Evolutionary conservation across 2,113 vertebrate genomes (phyloP).

Genomic region (Corvus cornix): DNA sequence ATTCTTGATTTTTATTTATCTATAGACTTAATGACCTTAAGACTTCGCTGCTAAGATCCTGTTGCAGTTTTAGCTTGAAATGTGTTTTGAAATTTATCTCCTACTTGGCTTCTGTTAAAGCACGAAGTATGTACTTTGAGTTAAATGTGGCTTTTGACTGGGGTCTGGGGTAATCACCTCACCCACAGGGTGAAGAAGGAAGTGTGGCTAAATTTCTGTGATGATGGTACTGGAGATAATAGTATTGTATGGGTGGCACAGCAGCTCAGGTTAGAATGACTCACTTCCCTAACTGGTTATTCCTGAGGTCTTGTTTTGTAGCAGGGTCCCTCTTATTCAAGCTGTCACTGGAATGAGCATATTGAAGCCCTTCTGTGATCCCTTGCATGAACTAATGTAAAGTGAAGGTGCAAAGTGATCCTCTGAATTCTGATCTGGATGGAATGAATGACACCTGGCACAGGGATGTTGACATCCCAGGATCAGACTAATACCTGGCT

Average conservation of each 20-base stretch:
- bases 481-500: background rate
- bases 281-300: background rate
- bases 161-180: background rate
- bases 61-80: background rate
- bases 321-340: background rate
- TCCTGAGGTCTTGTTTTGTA: background rate
- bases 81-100: background rate
- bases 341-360: background rate
- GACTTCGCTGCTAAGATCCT: background rate
- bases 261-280: background rate
- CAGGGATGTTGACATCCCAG: background rate
- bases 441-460: background rate
- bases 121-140: background rate
- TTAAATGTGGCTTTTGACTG: background rate
- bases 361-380: accelerated
- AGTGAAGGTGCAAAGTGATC: background rate
- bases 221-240: background rate
- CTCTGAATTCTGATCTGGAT: background rate
- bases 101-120: background rate
- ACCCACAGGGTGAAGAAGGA: accelerated
- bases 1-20: background rate
- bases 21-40: background rate
- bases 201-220: background rate
- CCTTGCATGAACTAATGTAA: background rate
- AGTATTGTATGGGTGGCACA: background rate